Evolutionary conservation across 2,113 vertebrate species (phyloP), one percentile per base, ranked within the genome.

Genomic region (Pao palembangensis): DNA sequence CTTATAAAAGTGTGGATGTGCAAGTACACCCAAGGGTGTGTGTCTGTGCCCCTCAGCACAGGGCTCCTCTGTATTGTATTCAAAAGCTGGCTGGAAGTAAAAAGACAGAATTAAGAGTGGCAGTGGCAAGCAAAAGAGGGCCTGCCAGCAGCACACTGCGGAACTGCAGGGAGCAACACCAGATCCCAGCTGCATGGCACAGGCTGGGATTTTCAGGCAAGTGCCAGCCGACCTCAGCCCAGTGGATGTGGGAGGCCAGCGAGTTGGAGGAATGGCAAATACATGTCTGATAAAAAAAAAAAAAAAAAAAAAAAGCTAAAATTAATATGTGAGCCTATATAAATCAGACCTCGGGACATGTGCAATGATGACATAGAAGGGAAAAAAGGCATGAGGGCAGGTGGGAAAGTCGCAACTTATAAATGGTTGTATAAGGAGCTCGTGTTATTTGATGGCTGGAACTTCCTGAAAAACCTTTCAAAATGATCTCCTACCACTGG

Each of bases 181-280:
- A 88, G 84, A 88, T 87, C 87, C 84, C 89, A 90, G 89, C 89
- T 92, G 90, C 89, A 85, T 79, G 12, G 69, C 83, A 76, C 89
- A 87, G 87, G 88, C 87, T 72, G 78, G 58, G 73, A 80, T 68
- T 58, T 70, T 67, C 76, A 86, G 83, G 87, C 70, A 28, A 88
- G 75, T 88, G 89, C 88, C 91, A 91, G 88, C 87, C 88, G 85
- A 79, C 62, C 74, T 71, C 51, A 76, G 86, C 89, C 82, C 81
- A 13, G n/a, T 84, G 84, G 87, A 88, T 80, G 59, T 63, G 49
- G 73, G 81, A 84, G 84, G 87, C 34, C 74, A 55, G 53, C 67
- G 64, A 64, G 69, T 71, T 78, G 73, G 75, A 74, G 69, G 73
- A 76, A 56, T 55, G 59, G 64, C 71, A 80, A 61, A 47, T 58